Base-by-base conservation (phyloP, 2,797 vertebrate species). In the Lithobates pipiens region DNA sequence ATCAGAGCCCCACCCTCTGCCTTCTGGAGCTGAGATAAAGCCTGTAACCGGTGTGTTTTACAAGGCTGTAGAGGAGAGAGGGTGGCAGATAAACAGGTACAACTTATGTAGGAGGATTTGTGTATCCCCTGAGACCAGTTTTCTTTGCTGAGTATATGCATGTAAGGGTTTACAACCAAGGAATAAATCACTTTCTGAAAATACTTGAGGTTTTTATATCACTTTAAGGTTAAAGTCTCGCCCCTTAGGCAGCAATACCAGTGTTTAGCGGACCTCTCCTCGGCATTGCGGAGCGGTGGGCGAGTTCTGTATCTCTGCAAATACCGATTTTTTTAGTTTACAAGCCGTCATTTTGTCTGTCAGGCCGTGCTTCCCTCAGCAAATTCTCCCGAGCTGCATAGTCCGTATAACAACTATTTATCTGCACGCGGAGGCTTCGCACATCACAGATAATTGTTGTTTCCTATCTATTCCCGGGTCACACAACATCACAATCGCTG, bases 371-470 rank as follows among this genome's bases (percentile, higher is more conserved):
- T n/a, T 84, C 50, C 42, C 4, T 15, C 39, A 21, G 16, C 42
- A 27, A 32, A 84, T 3, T 67, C 65, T 7, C 27, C 42, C 10
- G 23, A 82, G 67, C 42, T 11, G 39, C 25, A 44, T 34, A 10
- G 39, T 71, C 57, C 39, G 21, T 39, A 25, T 77, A 75, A 25
- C 80, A 44, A 50, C 69, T 32, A 77, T 72, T 75, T 74, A 85
- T 76, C 71, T 54, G 73, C 50, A 65, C 29, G 46, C 15, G 8
- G 15, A n/a, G 67, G 10, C 50, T 9, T 39, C 3, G 21, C 10
- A 34, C 70, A 65, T 75, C 80, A 61, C 34, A 86, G 54, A 77
- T 82, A 86, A 86, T 82, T 82, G 68, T 75, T 54, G 21, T 76
- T 86, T 77, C 61, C 54, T 63, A 42, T 63, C 44, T 27, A 44